Evolutionary conservation across 2,113 vertebrate genomes (phyloP), one percentile per base, ranked within the genome.

Genomic region (Epinephelus moara): DNA sequence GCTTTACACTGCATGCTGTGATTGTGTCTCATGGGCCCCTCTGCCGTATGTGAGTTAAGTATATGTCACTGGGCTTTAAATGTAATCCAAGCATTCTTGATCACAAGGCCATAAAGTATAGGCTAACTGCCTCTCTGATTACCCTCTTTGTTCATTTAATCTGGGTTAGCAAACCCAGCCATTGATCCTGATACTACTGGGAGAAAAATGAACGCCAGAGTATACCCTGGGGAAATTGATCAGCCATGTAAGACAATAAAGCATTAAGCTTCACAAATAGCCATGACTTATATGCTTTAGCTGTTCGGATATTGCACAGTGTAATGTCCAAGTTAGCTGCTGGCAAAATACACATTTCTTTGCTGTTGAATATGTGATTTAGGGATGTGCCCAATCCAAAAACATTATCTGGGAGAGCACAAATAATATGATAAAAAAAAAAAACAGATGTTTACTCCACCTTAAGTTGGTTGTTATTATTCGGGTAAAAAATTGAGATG

Each of bases 81-180:
- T 77, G 53, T 78, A 82, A 81, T 82, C 75, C 57, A 27, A 61
- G 23, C 17, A 21, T 64, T 68, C 67, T 78, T 9, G 0, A 61
- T 84, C 25, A 57, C 37, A 56, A 63, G 10, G n/a, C 60, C 37
- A 2, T n/a, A 73, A 27, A 81, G 59, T 70, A 37, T 53, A 53
- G 66, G 45, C 66, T 78, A 85, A 87, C 60, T 53, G 73, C 59
- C 33, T 67, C 52, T 87, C 81, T 75, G 72, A 90, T 91, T 81
- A 90, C 40, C 66, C 49, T 37, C 53, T 23, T 71, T 57, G 4
- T 89, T 85, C 60, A 66, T 83, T 82, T 71, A 70, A 88, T 84
- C 79, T 66, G 61, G 72, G 74, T 80, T 79, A 85, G 87, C 84
- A 90, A 89, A 91, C 90, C 81, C 87, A 6, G 0, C 72, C 78